These are phyloP conservation scores for Poeciliopsis occidentalis DNA, from an alignment of 2,113 vertebrate genomes.

Conservation along the genomic window DNA sequence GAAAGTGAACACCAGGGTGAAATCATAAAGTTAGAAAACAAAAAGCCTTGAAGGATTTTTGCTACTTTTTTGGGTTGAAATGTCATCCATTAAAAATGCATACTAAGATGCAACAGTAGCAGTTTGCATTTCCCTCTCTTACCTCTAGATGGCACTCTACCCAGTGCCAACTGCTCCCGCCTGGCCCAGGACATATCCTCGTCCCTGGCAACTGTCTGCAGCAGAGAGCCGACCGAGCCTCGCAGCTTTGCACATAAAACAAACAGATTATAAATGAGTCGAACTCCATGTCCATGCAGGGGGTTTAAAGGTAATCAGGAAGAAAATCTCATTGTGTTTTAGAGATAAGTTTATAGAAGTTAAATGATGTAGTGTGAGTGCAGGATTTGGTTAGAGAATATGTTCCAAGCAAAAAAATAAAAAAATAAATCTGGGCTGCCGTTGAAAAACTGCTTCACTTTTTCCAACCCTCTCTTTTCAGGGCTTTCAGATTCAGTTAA, in stretches of 20 bases:
- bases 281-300: background rate
- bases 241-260: slow-evolving; percentile 65
- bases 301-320: background rate
- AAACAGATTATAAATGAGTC: background rate
- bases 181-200: slow-evolving; percentile 78
- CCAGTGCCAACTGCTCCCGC: slow-evolving; percentile 77
- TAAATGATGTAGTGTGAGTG: background rate
- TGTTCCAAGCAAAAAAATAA: background rate
- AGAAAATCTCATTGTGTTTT: background rate
- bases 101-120: background rate
- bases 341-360: background rate
- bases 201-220: slow-evolving; percentile 78
- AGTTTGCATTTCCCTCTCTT: background rate
- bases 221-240: slow-evolving; percentile 74
- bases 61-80: background rate
- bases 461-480: background rate
- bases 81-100: background rate
- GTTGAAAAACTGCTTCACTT: background rate
- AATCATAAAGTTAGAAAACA: background rate
- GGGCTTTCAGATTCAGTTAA: background rate
- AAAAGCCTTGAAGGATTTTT: background rate
- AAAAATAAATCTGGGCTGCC: background rate
- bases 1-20: background rate
- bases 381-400: background rate
- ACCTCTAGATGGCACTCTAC: slow-evolving; percentile 83